These are phyloP conservation scores for Ciconia maguari DNA, from an alignment of 2,113 vertebrate genomes.

Conservation along the genomic window DNA sequence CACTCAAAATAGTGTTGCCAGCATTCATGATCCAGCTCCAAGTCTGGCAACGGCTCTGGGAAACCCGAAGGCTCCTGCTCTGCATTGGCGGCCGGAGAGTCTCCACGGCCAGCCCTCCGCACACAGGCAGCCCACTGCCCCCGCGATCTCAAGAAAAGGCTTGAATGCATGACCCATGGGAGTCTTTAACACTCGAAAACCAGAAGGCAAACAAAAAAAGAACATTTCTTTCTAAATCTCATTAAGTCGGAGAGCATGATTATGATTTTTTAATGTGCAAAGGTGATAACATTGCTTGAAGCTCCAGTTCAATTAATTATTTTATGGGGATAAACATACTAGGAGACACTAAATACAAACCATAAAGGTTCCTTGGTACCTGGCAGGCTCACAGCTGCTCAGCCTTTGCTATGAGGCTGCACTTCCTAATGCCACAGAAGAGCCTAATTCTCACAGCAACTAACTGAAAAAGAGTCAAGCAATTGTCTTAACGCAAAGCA, in stretches of 20 bases:
- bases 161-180: neutral
- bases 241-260: neutral
- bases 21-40: neutral
- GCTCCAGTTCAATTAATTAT: slow-evolving; percentile 15
- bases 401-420: neutral
- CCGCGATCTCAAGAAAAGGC: neutral
- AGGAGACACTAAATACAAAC: neutral
- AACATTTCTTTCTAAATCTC: slow-evolving; percentile 22
- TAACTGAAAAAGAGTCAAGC: neutral
- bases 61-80: neutral
- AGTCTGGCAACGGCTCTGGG: neutral
- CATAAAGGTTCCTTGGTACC: neutral
- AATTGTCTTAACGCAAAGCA: neutral
- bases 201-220: neutral
- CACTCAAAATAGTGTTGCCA: neutral
- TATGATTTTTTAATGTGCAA: slow-evolving; percentile 17
- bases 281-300: slow-evolving; percentile 20
- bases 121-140: neutral
- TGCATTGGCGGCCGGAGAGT: neutral
- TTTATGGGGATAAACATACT: slow-evolving; percentile 33
- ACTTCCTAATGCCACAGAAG: neutral
- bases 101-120: neutral
- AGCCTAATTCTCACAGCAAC: neutral
- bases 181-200: neutral
- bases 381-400: neutral